Evolutionary conservation across 1,140 invertebrate genomes (phyloP), one percentile per base, ranked within the genome.

Genomic region (Episyrphus balteatus): DNA sequence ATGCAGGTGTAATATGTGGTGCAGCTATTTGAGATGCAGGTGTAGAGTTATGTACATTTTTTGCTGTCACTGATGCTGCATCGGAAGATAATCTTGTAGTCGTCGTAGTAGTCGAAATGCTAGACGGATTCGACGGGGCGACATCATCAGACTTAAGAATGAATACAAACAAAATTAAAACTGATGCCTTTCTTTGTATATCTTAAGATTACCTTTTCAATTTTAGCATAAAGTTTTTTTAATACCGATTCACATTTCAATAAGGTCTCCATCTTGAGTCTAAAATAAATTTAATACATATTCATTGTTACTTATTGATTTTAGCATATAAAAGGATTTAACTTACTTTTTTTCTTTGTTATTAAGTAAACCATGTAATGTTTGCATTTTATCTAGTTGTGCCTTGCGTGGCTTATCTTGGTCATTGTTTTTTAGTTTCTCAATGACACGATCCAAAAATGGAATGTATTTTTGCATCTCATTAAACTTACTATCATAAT

Each of bases 391-490:
- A n/a, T 48, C 19, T 15, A 51, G 34, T 34, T 54, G 52, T 14
- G 44, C 44, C 36, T 46, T 39, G 18, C 47, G 49, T 30, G 46
- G 47, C 18, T 47, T 50, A 34, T 52, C 51, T 31, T 34, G 12
- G 18, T 37, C 13, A 31, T 50, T 31, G 12, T 47, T 41, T 37
- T 48, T 48, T 32, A 54, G 39, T 41, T 47, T 51, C n/a, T 48
- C 44, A 36, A 54, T 51, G 38, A 54, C 38, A 13, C 33, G 41
- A 30, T 49, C 18, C 17, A 54, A 30, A 31, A 54, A 51, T 41
- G 52, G 49, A 39, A 51, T 19, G 40, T 47, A 48, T 47, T 54
- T 46, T 40, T 51, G 49, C 50, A 54, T 46, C 40, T 54, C 47
- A n/a, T 46, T 21, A 42, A 44, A 49, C 33, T 54, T 52, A 9